Percentiles rank a stretch among this genome's conserved stretches.
These are phyloP conservation scores for Dorcus parallelipipedus DNA, from an alignment of 2,888 invertebrate species.

Conservation along the genomic window DNA sequence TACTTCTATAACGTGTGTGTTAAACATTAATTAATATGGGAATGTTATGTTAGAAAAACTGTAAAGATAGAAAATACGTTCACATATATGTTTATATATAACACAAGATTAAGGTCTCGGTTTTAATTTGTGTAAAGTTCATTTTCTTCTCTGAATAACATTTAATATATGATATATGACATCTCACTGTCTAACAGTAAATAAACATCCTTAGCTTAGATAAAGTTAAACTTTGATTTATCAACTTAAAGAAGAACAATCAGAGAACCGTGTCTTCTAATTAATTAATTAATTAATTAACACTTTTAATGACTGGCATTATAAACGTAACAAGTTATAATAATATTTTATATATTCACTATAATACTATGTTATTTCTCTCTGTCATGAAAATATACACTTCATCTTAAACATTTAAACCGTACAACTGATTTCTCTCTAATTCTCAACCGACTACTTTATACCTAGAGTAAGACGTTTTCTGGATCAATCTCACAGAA, in stretches of 20 bases:
- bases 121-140: slow-evolving; percentile 8
- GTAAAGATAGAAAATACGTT: slow-evolving; percentile 34
- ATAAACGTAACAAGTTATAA: slow-evolving; percentile 15
- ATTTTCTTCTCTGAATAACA: slow-evolving; percentile 11
- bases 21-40: slow-evolving; percentile 36
- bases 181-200: slow-evolving; percentile 16
- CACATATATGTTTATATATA: slow-evolving; percentile 18
- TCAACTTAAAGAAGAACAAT: no score
- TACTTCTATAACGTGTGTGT: slow-evolving; percentile 30
- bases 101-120: slow-evolving; percentile 9
- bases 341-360: slow-evolving; percentile 10
- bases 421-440: slow-evolving; percentile 13
- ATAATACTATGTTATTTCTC: slow-evolving; percentile 16
- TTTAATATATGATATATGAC: slow-evolving; percentile 14
- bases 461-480: background rate
- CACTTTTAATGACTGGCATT: slow-evolving; percentile 10
- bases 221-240: no score
- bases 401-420: slow-evolving; percentile 14
- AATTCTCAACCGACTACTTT: slow-evolving; percentile 2
- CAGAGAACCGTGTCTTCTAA: no score
- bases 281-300: no score
- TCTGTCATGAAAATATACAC: slow-evolving; percentile 22
- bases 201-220: slow-evolving; percentile 6
- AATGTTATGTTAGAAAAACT: slow-evolving; percentile 39
- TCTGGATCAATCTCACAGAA: slow-evolving; percentile 8